Evolutionary conservation across 2,113 vertebrate genomes (phyloP).

Genomic region (Brachionichthys hirsutus): DNA sequence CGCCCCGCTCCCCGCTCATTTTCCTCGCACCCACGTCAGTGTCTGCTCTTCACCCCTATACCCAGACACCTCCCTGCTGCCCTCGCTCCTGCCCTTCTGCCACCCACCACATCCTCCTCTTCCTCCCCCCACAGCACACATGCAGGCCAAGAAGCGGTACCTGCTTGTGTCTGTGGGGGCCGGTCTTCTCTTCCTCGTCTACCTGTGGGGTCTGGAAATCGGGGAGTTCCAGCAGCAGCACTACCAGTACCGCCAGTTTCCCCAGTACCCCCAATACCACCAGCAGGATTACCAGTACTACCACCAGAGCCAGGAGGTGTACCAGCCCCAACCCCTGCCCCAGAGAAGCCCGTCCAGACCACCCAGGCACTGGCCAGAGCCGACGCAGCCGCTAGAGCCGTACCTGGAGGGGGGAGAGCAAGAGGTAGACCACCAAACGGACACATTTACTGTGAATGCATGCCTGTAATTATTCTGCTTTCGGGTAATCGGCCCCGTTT

Average conservation of each 20-base stretch:
- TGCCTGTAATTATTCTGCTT: too few relatives aligned
- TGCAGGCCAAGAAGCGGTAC: conserved; percentile 87
- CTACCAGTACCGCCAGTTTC: conserved; percentile 58
- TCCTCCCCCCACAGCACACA: conserved; percentile 76
- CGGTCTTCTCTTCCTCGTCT: conserved; percentile 81
- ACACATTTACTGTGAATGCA: too few relatives aligned
- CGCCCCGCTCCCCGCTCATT: not conserved
- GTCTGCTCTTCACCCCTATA: not conserved
- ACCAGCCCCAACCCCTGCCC: conserved; percentile 55
- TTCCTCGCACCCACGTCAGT: not conserved
- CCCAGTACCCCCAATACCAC: conserved; percentile 56
- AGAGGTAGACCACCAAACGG: conserved; percentile 57
- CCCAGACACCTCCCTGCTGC: not conserved
- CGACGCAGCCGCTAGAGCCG: conserved; percentile 61
- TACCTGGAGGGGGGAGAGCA: conserved; percentile 80
- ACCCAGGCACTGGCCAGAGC: conserved; percentile 64
- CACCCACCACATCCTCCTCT: conserved; percentile 44
- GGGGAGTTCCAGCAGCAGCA: conserved; percentile 73
- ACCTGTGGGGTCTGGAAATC: conserved; percentile 80
- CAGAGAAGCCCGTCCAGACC: conserved; percentile 56
- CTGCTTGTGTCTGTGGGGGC: conserved; percentile 83
- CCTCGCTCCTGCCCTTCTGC: conserved; percentile 1
- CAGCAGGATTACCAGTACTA: conserved; percentile 49
- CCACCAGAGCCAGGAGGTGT: conserved; percentile 49
- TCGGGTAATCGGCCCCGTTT: not conserved